Percentiles rank a stretch among this genome's conserved stretches.
Evolutionary conservation across 2,888 invertebrate species (phyloP).

Genomic region (Punctoribates punctum): DNA sequence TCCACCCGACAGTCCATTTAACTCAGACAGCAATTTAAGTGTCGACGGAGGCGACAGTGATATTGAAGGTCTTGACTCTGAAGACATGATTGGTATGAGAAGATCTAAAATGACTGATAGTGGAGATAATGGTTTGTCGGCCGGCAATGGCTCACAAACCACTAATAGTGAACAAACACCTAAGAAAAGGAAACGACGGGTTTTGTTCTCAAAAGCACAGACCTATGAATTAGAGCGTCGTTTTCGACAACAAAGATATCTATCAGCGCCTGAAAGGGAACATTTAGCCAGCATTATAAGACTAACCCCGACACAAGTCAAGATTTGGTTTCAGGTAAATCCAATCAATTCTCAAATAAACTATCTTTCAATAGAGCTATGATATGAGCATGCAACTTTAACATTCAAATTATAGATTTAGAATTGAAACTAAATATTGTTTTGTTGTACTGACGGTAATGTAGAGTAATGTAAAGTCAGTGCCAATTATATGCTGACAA

Average conservation of each 20-base stretch:
- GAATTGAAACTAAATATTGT: too few species aligned
- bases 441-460: too few species aligned
- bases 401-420: too few species aligned
- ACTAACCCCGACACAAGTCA: conserved; percentile 90
- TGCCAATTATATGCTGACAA: too few species aligned
- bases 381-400: too few species aligned
- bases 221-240: conserved; percentile 92
- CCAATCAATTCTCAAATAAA: background rate
- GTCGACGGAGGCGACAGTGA: conserved; percentile 51
- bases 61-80: conserved; percentile 52
- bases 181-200: conserved; percentile 90
- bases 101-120: conserved; percentile 38
- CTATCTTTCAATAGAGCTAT: background rate
- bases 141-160: conserved; percentile 3
- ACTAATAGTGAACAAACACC: conserved; percentile 33
- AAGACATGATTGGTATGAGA: conserved; percentile 45
- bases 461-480: too few species aligned
- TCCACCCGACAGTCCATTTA: conserved; percentile 59
- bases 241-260: conserved; percentile 90
- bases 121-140: conserved; percentile 30
- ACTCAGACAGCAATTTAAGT: conserved; percentile 57
- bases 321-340: conserved; percentile 88
- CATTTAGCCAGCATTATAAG: conserved; percentile 91
- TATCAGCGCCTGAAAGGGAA: conserved; percentile 95
- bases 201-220: conserved; percentile 94